phyloP scores from a whole-genome alignment of 2,113 vertebrate genomes.

The Oncorhynchus clarkii region DNA sequence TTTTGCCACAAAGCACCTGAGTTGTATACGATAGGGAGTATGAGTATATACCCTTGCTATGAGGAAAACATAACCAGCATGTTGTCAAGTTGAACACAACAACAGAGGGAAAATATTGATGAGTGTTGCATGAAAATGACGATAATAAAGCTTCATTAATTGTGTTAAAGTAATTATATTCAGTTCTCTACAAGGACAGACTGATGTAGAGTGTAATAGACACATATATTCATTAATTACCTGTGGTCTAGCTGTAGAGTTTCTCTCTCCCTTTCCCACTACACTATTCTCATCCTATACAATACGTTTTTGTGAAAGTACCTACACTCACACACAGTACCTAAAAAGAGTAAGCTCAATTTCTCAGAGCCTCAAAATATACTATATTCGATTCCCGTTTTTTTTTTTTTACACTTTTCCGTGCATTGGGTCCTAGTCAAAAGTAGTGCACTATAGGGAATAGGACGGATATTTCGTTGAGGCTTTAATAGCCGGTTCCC shows the following conservation, averaged over 20 bases:
- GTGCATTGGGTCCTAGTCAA: no score
- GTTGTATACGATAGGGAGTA: no score
- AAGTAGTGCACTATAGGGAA: no score
- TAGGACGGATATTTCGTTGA: neutral
- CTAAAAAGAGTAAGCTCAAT: neutral
- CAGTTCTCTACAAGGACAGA: constrained; percentile 30
- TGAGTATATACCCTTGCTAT: neutral
- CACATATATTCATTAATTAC: constrained; percentile 5
- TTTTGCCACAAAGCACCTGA: neutral
- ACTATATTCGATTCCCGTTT: neutral
- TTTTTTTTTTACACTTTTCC: no score
- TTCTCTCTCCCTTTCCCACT: constrained; percentile 29
- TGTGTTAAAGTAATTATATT: constrained; percentile 42
- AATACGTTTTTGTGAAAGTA: neutral
- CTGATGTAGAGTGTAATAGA: constrained; percentile 60
- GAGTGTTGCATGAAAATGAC: constrained; percentile 28
- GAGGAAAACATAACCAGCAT: neutral
- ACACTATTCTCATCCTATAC: neutral
- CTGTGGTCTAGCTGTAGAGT: neutral
- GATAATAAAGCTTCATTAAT: constrained; percentile 35
- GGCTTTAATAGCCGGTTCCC: neutral
- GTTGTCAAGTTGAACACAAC: neutral
- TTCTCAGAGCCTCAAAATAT: neutral
- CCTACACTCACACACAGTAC: no score
- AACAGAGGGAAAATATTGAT: constrained; percentile 19